Evolutionary conservation across 2,888 invertebrate genomes (phyloP).

Genomic region (Sympetrum striolatum): DNA sequence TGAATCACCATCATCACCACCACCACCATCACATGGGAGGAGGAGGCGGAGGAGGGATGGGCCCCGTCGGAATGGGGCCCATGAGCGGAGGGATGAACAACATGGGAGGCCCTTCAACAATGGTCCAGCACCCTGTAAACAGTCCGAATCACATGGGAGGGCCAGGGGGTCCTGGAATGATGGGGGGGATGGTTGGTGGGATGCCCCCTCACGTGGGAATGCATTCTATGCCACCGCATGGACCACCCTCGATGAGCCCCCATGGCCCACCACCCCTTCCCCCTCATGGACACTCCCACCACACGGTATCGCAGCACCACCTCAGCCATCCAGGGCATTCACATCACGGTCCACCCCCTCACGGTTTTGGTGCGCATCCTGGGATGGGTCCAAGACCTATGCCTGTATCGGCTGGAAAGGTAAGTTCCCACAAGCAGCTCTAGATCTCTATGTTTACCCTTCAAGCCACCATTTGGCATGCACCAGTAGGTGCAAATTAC

Average conservation of each 20-base stretch:
- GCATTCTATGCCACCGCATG: conserved; percentile 46
- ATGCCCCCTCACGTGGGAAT: conserved; percentile 48
- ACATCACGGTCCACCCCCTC: conserved; percentile 52
- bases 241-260: conserved; percentile 45
- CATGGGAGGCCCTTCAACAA: conserved; percentile 58
- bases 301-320: conserved; percentile 18
- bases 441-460: no score
- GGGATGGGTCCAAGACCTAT: conserved; percentile 84
- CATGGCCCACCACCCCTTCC: conserved; percentile 66
- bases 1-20: conserved; percentile 57
- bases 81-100: conserved; percentile 61
- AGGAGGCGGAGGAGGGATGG: conserved; percentile 72
- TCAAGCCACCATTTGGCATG: no score
- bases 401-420: conserved; percentile 90
- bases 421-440: conserved; percentile 55
- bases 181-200: conserved; percentile 57
- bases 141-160: conserved; percentile 49
- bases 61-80: conserved; percentile 59
- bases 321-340: conserved; percentile 44
- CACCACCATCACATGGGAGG: conserved; percentile 67
- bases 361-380: conserved; percentile 62
- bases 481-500: no score
- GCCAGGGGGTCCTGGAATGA: conserved; percentile 44
- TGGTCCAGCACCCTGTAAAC: conserved; percentile 62
- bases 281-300: conserved; percentile 70